Base-by-base conservation (phyloP, 2,113 vertebrate genomes). In the Tonatia bakeri region DNA sequence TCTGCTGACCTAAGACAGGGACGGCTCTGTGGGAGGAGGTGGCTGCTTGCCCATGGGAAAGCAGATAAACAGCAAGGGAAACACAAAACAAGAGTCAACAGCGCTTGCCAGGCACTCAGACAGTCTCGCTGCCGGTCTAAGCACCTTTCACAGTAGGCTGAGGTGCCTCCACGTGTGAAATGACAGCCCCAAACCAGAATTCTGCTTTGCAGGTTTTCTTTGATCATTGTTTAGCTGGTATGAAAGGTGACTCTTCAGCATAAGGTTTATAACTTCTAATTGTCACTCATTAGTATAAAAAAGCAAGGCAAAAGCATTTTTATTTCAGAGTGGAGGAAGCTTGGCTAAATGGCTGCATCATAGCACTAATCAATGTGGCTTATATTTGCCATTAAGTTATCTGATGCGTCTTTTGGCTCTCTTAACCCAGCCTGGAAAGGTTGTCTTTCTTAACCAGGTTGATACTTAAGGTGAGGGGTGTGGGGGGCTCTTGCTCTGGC, bases 1-100 rank as follows among this genome's bases (percentile, higher is more conserved):
- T 96, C 97, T 95, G 72, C 85, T 95, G 96, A 88, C 96, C 94
- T 52, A 64, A 85, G 81, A 69, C 38, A 65, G 69, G 69, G 70
- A 19, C 80, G 4, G 76, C 50, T 76, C 43, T 52, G 81, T 47
- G 80, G 64, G 76, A 61, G 81, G 89, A 72, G 82, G 89, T 61
- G 85, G 64, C 96, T 69, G 45, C 85, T 84, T 82, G 85, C 77
- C 81, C 45, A 0, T 22, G 56, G 96, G 88, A 92, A 79, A 91
- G 70, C 87, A 75, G 90, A 56, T 26, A 92, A 89, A n/a, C 79
- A 59, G 95, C 87, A 81, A 36, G 28, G 84, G 50, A 94, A 83
- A 47, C 88, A 65, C 52, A 31, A 33, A 88, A 45, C 24, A 50
- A 56, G 67, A 59, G 20, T 54, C 70, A 54, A 10, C 87, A 40